Percentiles rank a stretch among this genome's conserved stretches.
Conservation (phyloP, 2,113 vertebrate genomes). For the Notechis scutatus region DNA sequence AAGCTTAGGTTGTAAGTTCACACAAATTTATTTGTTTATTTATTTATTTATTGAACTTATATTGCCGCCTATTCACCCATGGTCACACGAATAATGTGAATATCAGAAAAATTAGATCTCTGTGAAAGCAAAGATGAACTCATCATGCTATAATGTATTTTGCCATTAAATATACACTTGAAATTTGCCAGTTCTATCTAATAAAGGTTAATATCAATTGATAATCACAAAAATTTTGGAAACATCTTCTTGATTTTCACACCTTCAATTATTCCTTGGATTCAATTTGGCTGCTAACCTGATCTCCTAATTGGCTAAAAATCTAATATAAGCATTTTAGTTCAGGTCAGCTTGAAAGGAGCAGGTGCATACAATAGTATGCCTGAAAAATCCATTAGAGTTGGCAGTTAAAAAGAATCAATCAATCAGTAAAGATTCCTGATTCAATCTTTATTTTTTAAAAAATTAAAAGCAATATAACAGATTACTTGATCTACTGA, state of each 20-base stretch:
- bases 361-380: neutral
- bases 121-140: neutral
- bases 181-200: neutral
- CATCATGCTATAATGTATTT: neutral
- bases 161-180: neutral
- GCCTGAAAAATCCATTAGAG: neutral
- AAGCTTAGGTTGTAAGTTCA: neutral
- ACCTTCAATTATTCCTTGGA: neutral
- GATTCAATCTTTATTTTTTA: neutral
- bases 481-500: neutral
- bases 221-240: neutral
- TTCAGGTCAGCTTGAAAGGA: neutral
- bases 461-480: neutral
- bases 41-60: too few species aligned
- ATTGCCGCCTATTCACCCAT: too few species aligned
- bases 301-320: neutral
- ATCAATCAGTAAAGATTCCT: neutral
- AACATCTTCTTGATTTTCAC: neutral
- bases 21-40: neutral
- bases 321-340: neutral
- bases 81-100: neutral
- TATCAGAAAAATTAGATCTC: neutral
- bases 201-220: neutral
- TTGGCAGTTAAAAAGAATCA: neutral
- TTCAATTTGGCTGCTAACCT: neutral